Conservation (phyloP, 2,113 vertebrate genomes). For the Cyprinodon brontotheroides region DNA sequence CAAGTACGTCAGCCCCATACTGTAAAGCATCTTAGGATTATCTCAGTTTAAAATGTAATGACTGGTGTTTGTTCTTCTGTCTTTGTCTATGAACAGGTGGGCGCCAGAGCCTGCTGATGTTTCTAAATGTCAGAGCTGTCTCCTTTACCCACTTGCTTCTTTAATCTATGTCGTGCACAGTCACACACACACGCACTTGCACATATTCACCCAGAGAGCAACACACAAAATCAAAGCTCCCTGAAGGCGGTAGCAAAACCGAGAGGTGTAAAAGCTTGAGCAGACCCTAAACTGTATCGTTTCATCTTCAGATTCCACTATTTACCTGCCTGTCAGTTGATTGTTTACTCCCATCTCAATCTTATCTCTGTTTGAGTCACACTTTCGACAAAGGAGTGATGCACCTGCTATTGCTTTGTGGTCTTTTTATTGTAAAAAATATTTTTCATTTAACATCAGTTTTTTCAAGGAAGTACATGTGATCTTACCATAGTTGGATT, state of each 20-base stretch:
- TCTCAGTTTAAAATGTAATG: constrained; percentile 28
- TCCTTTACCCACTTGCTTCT: constrained; percentile 63
- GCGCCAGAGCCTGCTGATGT: constrained; percentile 52
- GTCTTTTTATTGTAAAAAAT: constrained; percentile 3
- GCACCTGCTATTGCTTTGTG: constrained; percentile 42
- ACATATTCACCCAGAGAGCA: constrained; percentile 25
- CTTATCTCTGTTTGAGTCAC: constrained; percentile 59
- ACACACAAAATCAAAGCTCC: constrained; percentile 61
- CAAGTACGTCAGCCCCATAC: background rate
- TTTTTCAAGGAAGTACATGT: background rate
- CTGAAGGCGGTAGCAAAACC: constrained; percentile 54
- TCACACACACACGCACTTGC: constrained; percentile 18
- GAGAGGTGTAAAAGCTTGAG: constrained; percentile 48
- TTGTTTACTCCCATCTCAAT: constrained; percentile 58
- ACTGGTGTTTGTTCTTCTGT: constrained; percentile 51
- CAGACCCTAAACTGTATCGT: constrained; percentile 63
- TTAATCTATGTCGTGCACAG: constrained; percentile 60
- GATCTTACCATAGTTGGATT: background rate
- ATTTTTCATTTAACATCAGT: background rate
- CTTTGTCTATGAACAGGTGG: constrained; percentile 66
- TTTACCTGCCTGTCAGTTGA: constrained; percentile 67
- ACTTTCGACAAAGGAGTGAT: constrained; percentile 35
- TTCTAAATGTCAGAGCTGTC: constrained; percentile 74
- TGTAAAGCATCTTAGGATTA: constrained; percentile 7
- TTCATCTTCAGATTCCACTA: constrained; percentile 55